Percentiles rank a stretch among this genome's conserved stretches.
Evolutionary conservation across 2,888 invertebrate species (phyloP).

Genomic region (Podotricha telesiphe): DNA sequence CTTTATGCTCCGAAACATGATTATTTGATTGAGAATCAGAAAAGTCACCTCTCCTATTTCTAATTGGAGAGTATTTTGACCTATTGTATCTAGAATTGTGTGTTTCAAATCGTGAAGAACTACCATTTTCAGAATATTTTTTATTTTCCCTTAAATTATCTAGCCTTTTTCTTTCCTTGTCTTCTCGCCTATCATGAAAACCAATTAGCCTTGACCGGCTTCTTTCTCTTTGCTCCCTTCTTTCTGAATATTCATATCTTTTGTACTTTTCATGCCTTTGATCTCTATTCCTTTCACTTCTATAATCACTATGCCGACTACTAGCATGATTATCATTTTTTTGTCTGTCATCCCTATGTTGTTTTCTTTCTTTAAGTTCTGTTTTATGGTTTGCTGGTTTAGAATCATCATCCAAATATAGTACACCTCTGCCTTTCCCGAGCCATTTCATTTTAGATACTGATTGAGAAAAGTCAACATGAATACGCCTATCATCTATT

Average conservation of each 20-base stretch:
- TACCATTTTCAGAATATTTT: conserved; percentile 41
- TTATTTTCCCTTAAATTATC: conserved; percentile 28
- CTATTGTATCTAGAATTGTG: conserved; percentile 36
- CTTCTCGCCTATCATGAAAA: conserved; percentile 34
- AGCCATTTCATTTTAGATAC: conserved; percentile 97
- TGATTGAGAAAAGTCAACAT: conserved; percentile 99
- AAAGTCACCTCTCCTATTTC: conserved; percentile 42
- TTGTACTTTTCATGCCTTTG: conserved; percentile 49
- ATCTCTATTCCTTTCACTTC: conserved; percentile 47
- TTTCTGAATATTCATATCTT: conserved; percentile 19
- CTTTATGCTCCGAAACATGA: conserved; percentile 29
- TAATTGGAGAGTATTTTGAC: conserved; percentile 39
- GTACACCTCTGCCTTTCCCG: conserved; percentile 93
- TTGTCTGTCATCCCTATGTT: conserved; percentile 42
- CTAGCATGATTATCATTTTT: conserved; percentile 50
- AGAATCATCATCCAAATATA: conserved; percentile 75
- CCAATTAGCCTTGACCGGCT: conserved; percentile 40
- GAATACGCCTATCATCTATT: conserved; percentile 98
- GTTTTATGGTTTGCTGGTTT: conserved; percentile 49
- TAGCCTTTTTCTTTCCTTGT: conserved; percentile 28
- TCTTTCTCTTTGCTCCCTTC: conserved; percentile 37
- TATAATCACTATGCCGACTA: conserved; percentile 53
- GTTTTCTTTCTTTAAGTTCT: conserved; percentile 47
- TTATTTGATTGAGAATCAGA: conserved; percentile 39
- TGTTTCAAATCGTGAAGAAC: conserved; percentile 37